These are phyloP conservation scores for Orestias chungarensis DNA, from an alignment of 2,797 vertebrate genomes.

Conservation along the genomic window DNA sequence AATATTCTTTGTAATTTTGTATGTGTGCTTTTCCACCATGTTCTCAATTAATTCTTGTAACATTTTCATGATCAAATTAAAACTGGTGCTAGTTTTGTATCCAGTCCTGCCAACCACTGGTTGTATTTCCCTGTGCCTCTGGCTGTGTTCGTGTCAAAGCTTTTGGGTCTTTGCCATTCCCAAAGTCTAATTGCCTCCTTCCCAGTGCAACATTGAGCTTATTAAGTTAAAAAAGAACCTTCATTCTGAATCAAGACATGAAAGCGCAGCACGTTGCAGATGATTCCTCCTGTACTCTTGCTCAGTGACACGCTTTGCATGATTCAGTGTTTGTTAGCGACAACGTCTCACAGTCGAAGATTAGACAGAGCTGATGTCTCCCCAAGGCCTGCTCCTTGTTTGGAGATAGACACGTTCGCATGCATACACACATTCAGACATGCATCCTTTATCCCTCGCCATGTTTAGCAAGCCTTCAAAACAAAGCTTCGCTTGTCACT, in stretches of 20 bases:
- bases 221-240: constrained; percentile 53
- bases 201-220: constrained; percentile 46
- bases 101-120: constrained; percentile 20
- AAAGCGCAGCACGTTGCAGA: constrained; percentile 48
- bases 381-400: constrained; percentile 54
- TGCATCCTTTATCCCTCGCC: constrained; percentile 8
- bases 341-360: constrained; percentile 53
- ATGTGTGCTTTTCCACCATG: constrained; percentile 18
- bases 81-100: constrained; percentile 35
- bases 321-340: constrained; percentile 63
- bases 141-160: constrained; percentile 39
- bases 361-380: constrained; percentile 59
- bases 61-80: constrained; percentile 50
- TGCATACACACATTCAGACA: constrained; percentile 1
- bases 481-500: constrained; percentile 51
- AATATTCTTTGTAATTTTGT: constrained; percentile 2
- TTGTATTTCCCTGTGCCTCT: constrained; percentile 9
- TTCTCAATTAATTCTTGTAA: constrained; percentile 19
- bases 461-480: constrained; percentile 36
- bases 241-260: constrained; percentile 58
- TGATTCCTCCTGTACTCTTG: constrained; percentile 39
- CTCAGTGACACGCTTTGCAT: constrained; percentile 49
- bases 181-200: constrained; percentile 56
- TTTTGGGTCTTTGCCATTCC: constrained; percentile 35
- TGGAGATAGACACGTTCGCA: constrained; percentile 31